Conservation (phyloP, 2,888 invertebrate species). For the Saturnia pavonia region DNA sequence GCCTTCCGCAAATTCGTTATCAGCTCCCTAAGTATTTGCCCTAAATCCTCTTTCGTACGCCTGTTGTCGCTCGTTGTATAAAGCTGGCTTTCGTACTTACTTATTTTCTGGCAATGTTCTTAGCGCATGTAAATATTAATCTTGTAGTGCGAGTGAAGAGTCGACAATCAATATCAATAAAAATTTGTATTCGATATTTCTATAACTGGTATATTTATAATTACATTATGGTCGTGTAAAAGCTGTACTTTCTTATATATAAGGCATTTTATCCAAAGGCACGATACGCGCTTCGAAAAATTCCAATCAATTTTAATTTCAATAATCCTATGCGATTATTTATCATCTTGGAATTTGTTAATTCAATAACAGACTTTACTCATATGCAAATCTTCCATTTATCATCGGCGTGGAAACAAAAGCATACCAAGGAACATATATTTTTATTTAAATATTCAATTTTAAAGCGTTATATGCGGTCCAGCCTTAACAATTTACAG, state of each 20-base stretch:
- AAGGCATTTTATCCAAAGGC: conserved; percentile 25
- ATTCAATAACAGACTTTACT: background rate
- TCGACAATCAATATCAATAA: background rate
- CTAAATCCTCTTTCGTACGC: no score
- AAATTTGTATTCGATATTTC: background rate
- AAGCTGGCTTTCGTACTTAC: no score
- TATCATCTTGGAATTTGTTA: background rate
- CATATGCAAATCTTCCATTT: background rate
- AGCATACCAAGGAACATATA: background rate
- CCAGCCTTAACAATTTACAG: no score
- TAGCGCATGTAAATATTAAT: background rate
- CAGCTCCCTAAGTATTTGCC: no score
- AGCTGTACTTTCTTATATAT: conserved; percentile 1
- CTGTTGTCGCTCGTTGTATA: no score
- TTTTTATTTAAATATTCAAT: background rate
- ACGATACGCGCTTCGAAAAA: conserved; percentile 20
- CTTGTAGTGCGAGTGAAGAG: conserved; percentile 1
- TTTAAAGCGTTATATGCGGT: background rate
- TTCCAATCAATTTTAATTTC: conserved; percentile 19
- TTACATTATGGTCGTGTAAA: conserved; percentile 7
- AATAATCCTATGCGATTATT: background rate
- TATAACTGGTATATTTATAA: conserved; percentile 6
- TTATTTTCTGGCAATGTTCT: no score
- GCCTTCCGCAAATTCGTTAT: no score
- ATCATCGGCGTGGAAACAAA: background rate